Evolutionary conservation across 1,140 invertebrate species (phyloP), one percentile per base, ranked within the genome.

Genomic region (Charaxes varanes): DNA sequence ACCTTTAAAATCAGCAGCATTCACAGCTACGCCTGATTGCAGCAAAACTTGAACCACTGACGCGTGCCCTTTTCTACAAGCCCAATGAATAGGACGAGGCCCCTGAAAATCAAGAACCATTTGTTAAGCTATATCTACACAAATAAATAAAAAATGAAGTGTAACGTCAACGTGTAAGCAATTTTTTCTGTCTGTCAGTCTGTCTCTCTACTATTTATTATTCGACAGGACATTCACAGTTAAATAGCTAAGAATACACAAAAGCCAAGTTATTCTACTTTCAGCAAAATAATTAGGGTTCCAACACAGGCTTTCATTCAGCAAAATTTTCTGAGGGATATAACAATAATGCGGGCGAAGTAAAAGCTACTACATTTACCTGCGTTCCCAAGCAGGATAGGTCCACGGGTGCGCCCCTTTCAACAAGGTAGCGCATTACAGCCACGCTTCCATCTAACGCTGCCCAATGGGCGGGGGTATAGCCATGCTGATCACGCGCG

Each of bases 391-490:
- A 82, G 62, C 94, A 96, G 1, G 94, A 90, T 24, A 96, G 83
- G 81, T 97, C 93, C 4, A 96, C 88, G 1, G 93, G 93, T 7
- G 92, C 93, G 34, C 89, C 90, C 38, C 90, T 86, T 61, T 95
- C 94, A 6, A 96, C 90, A 26, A 97, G 87, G 60, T 93, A 94
- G 6, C 93, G 86, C 91, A 93, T 93, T 24, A 94, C 89, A 69
- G 93, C 91, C 6, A 93, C 89, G 58, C 93, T 93, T 7, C 95
- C 94, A 64, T 96, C 94, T 4, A 96, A 78, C 13, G 94, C 94
- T 6, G 93, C 93, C 95, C 94, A 97, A 73, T 97, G 95, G 6
- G 94, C 94, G 2, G 94, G 93, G 0, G 94, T 96, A 68, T 97
- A 96, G 8, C 94, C 95, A 86, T 95, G 95, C 62, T 95, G 92